These are phyloP conservation scores for Pseudomyrmex sp. DNA, from an alignment of 1,140 invertebrate species.

Conservation along the genomic window DNA sequence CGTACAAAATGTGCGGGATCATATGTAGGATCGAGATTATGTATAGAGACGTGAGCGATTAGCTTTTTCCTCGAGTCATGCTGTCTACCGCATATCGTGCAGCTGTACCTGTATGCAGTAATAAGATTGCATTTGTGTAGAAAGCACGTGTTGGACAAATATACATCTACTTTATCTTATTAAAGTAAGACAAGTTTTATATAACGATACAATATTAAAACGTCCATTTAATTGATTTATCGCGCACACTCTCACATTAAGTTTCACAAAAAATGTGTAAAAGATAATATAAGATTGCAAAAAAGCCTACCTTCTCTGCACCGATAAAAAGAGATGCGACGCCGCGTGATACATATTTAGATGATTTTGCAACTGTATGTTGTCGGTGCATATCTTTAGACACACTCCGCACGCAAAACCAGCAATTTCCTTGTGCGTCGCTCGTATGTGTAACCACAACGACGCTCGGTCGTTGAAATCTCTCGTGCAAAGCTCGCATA, in stretches of 20 bases:
- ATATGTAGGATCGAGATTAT: conserved; percentile 84
- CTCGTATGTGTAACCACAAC: conserved; percentile 86
- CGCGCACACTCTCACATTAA: too few relatives aligned
- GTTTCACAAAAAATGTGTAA: too few relatives aligned
- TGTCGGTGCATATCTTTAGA: conserved; percentile 85
- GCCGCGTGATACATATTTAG: conserved; percentile 84
- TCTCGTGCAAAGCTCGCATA: conserved; percentile 85
- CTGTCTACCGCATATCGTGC: conserved; percentile 87
- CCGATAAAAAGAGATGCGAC: conserved; percentile 80
- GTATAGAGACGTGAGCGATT: conserved; percentile 86
- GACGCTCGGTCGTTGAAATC: conserved; percentile 86
- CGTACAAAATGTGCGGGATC: conserved; percentile 86
- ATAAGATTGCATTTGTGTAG: not conserved
- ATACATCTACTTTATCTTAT: too few relatives aligned
- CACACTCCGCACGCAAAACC: conserved; percentile 87
- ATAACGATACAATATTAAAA: too few relatives aligned
- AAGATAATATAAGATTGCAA: conserved; percentile 16
- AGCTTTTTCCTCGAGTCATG: conserved; percentile 87
- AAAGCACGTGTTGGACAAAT: too few relatives aligned
- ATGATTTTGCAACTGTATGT: conserved; percentile 85
- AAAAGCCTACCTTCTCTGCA: conserved; percentile 81
- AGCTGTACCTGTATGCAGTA: conserved; percentile 77
- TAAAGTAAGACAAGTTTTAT: too few relatives aligned
- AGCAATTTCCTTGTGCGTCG: conserved; percentile 86
- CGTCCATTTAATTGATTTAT: too few relatives aligned